phyloP scores from a whole-genome alignment of 2,888 invertebrate genomes.

The Drosophila nigricruria region DNA sequence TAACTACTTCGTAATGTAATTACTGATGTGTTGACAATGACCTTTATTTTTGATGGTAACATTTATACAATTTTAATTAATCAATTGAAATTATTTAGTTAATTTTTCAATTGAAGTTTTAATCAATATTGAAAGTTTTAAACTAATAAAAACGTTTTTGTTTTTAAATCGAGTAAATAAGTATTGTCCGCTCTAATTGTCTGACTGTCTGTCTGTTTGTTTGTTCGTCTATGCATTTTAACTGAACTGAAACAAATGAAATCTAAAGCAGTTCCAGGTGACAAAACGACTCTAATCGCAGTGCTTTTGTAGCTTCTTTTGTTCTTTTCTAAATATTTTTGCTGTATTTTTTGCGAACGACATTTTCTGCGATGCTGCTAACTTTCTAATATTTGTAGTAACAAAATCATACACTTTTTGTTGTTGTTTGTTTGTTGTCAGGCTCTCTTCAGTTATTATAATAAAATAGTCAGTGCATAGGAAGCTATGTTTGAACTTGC shows the following conservation, averaged over 20 bases:
- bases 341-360: not conserved
- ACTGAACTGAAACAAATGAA: not conserved
- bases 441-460: too few relatives aligned
- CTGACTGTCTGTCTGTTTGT: not conserved
- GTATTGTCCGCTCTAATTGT: not conserved
- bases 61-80: not conserved
- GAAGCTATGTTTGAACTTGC: too few relatives aligned
- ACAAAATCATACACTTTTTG: too few relatives aligned
- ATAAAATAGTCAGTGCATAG: too few relatives aligned
- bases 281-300: not conserved
- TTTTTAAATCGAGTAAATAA: not conserved
- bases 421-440: too few relatives aligned
- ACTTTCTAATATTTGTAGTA: too few relatives aligned
- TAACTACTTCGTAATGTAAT: constrained; percentile 24
- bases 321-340: not conserved
- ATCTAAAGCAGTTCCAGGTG: not conserved
- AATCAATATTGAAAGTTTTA: not conserved
- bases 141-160: not conserved
- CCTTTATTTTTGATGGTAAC: not conserved
- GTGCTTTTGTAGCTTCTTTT: not conserved
- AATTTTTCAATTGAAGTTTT: not conserved
- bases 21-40: constrained; percentile 26
- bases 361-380: too few relatives aligned
- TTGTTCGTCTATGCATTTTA: not conserved
- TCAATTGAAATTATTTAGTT: not conserved